Evolutionary conservation across 2,888 invertebrate species (phyloP).

Genomic region (Troilus luridus): DNA sequence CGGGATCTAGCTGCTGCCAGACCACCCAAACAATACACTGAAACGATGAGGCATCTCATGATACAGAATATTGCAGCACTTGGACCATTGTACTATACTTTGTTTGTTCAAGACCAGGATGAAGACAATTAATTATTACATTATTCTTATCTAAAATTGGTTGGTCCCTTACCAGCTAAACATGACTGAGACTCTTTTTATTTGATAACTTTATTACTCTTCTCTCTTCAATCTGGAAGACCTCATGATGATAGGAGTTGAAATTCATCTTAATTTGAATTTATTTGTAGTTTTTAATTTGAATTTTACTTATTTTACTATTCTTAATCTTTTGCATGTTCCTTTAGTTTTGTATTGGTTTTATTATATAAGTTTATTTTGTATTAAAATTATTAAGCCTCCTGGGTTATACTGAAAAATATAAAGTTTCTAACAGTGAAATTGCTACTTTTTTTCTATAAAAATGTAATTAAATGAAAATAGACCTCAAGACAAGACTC

Average conservation of each 20-base stretch:
- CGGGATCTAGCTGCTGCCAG: conserved; percentile 81
- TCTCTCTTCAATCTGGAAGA: conserved; percentile 3
- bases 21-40: conserved; percentile 83
- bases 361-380: not conserved
- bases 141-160: not conserved
- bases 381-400: not conserved
- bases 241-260: not conserved
- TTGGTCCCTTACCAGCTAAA: not conserved
- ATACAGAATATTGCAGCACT: conserved; percentile 83
- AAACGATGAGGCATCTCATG: conserved; percentile 83
- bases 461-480: not conserved
- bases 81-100: conserved; percentile 83
- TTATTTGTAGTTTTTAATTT: conserved; percentile 3
- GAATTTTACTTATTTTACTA: not conserved
- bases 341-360: not conserved
- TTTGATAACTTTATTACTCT: conserved; percentile 2
- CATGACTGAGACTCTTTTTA: not conserved
- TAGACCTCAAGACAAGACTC: not conserved
- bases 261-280: conserved; percentile 1
- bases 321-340: not conserved
- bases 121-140: conserved; percentile 43
- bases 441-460: not conserved
- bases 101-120: conserved; percentile 72
- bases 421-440: not conserved
- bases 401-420: not conserved